phyloP scores from a whole-genome alignment of 2,888 invertebrate species.

The Drosophila limbata region DNA sequence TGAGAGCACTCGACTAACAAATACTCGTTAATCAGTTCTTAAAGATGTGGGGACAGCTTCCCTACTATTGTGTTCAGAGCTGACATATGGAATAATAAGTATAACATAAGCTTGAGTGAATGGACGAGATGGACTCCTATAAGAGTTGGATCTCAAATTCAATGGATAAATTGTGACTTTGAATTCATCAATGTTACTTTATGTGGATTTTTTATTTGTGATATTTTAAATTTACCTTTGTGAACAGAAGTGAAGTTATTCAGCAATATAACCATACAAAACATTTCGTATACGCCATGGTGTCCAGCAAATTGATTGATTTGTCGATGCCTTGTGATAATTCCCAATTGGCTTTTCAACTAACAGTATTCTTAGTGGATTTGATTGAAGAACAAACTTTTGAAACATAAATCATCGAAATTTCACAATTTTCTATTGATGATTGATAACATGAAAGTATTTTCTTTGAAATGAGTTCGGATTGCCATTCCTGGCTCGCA shows the following conservation, averaged over 20 bases:
- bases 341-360: conserved; percentile 6
- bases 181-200: background rate
- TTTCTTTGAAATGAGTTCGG: background rate
- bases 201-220: too few species aligned
- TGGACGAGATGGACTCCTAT: too few species aligned
- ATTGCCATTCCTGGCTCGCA: background rate
- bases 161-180: background rate
- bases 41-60: background rate
- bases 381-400: background rate
- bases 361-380: background rate
- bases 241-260: background rate
- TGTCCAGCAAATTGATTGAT: conserved; percentile 32
- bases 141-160: too few species aligned
- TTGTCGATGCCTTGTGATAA: conserved; percentile 11
- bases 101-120: background rate
- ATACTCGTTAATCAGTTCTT: background rate
- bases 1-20: background rate
- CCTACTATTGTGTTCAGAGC: background rate
- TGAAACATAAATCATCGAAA: conserved; percentile 40
- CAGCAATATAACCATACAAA: background rate
- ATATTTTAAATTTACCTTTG: background rate
- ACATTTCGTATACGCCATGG: conserved; percentile 16
- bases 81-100: background rate
- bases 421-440: conserved; percentile 20
- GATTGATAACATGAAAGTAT: conserved; percentile 32